Base-by-base conservation (phyloP, 1,140 invertebrate species). In the Aphelenchoides avenae region DNA sequence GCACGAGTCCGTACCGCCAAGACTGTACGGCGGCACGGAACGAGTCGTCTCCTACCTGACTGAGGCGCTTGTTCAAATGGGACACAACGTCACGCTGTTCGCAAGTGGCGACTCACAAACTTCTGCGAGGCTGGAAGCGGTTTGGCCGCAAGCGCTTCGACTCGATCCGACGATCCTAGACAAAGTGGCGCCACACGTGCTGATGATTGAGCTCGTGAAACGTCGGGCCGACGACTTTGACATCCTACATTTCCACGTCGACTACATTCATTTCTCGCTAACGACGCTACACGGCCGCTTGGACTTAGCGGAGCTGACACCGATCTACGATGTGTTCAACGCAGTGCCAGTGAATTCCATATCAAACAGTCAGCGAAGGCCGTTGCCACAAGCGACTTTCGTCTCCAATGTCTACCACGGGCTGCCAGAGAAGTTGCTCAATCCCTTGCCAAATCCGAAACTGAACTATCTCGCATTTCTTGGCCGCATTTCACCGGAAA, bases 1-100 rank as follows among this genome's bases (percentile, higher is more conserved):
- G 18, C 68, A 58, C 13, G 61, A 33, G 31, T 64, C 63, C n/a
- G 34, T 36, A 13, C 34, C 34, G 34, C 34, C 61, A 15, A 56
- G 39, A 33, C 64, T 36, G 13, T 36, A 36, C n/a, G 34, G 34
- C 34, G 34, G 34, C 34, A 36, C 34, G 13, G 34, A 36, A n/a
- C 34, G 34, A 13, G 34, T 36, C 34, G 34, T 36, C 34, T 13
- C 34, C 13, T n/a, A 36, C n/a, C 34, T 36, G 34, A 36, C 34
- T n/a, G 34, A 36, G 13, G 34, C 34, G 34, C 34, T 36, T 36
- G 34, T 36, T n/a, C 13, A 36, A 13, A 13, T 36, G 13, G 34
- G 34, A 13, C 34, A 36, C n/a, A n/a, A 36, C 34, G 51, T 53
- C 22, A 46, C 18, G 3, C 3, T 52, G 11, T 52, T 52, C 29